Conservation (phyloP, 1,140 invertebrate species). For the Drosophila ironensis region DNA sequence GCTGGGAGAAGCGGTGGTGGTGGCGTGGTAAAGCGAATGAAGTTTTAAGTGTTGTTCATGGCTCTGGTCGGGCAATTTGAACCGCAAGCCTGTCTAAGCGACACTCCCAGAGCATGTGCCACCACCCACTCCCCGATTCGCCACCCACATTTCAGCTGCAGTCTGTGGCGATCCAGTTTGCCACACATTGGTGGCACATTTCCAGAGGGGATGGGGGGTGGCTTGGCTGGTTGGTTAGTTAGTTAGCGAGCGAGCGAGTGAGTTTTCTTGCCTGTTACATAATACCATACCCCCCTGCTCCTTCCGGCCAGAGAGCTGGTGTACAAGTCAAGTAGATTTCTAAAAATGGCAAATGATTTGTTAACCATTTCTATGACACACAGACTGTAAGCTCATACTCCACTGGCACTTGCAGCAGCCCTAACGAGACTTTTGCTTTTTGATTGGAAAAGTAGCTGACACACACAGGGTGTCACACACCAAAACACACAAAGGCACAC, state of each 20-base stretch:
- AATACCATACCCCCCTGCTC: slow-evolving; percentile 7
- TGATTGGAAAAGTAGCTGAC: slow-evolving; percentile 48
- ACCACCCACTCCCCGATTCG: not conserved
- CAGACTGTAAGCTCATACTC: slow-evolving; percentile 22
- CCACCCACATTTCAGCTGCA: slow-evolving; percentile 3
- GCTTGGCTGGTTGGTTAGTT: slow-evolving; percentile 26
- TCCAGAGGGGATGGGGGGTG: not conserved
- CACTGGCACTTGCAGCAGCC: slow-evolving; percentile 8
- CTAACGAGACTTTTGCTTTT: slow-evolving; percentile 48
- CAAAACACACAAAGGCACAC: not conserved
- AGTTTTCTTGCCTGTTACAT: slow-evolving; percentile 51
- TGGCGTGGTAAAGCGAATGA: slow-evolving; percentile 40
- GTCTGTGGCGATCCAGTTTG: slow-evolving; percentile 50
- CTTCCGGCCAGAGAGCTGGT: not conserved
- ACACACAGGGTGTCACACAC: slow-evolving; percentile 31
- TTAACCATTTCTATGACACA: slow-evolving; percentile 48
- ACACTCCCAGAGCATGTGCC: slow-evolving; percentile 23
- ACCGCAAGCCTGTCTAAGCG: slow-evolving; percentile 39
- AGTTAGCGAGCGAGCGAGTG: slow-evolving; percentile 33
- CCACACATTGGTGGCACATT: slow-evolving; percentile 37
- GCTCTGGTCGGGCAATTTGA: slow-evolving; percentile 40
- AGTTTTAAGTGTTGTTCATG: slow-evolving; percentile 64
- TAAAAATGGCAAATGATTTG: slow-evolving; percentile 78
- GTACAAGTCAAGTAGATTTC: slow-evolving; percentile 68
- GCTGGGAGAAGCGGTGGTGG: not conserved